Conservation (phyloP, 1,140 invertebrate genomes). For the Parapsyche elsis region DNA sequence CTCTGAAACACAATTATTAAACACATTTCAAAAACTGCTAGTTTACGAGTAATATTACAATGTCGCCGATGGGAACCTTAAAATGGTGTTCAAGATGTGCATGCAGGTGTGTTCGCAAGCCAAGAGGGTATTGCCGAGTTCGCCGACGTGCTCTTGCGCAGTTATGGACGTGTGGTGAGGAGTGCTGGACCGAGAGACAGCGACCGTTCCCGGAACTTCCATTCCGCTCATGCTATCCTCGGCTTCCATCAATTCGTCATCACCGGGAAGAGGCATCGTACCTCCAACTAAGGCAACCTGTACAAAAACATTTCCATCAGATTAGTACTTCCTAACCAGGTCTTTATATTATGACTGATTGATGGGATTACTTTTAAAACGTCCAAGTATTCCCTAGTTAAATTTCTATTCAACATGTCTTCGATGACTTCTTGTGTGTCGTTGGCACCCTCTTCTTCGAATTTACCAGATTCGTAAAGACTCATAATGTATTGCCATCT, state of each 20-base stretch:
- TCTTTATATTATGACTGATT: not conserved
- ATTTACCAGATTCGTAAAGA: constrained; percentile 79
- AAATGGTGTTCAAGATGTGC: constrained; percentile 72
- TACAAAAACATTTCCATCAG: not conserved
- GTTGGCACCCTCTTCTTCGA: constrained; percentile 82
- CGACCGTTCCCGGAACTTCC: constrained; percentile 28
- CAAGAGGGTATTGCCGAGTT: constrained; percentile 77
- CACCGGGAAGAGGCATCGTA: constrained; percentile 59
- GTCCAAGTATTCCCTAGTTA: constrained; percentile 90
- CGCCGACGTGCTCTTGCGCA: constrained; percentile 73
- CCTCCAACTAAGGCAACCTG: constrained; percentile 66
- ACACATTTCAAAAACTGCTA: too few species aligned
- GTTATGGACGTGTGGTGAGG: constrained; percentile 68
- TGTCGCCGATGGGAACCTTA: constrained; percentile 63
- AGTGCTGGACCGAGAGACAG: constrained; percentile 62
- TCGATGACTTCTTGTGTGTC: constrained; percentile 89
- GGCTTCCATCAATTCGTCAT: constrained; percentile 73
- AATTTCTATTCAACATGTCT: constrained; percentile 85
- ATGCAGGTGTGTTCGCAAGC: constrained; percentile 74
- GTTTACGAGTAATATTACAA: not conserved
- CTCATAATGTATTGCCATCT: constrained; percentile 84
- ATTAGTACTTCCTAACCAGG: too few species aligned
- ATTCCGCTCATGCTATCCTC: constrained; percentile 72
- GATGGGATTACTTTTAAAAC: constrained; percentile 74
- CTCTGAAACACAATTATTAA: constrained; percentile 63